These are phyloP conservation scores for Notolepis coatsorum DNA, from an alignment of 2,797 vertebrate species.

Conservation along the genomic window DNA sequence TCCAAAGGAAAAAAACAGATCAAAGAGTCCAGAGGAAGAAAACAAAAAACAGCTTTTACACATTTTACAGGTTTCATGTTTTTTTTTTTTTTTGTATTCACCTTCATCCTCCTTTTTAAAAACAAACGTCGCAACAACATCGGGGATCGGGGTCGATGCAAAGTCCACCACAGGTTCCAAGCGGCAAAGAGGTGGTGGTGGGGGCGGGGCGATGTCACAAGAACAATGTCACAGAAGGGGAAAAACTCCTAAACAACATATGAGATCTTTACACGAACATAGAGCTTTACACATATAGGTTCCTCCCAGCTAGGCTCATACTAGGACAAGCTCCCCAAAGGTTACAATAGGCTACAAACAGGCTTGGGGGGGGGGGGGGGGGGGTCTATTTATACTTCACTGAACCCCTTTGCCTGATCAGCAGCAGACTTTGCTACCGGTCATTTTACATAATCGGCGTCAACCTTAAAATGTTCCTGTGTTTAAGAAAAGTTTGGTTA, in stretches of 20 bases:
- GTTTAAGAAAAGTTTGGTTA: neutral
- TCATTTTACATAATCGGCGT: neutral
- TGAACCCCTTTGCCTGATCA: constrained; percentile 1
- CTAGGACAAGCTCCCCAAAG: constrained; percentile 28
- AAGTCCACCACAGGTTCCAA: constrained; percentile 62
- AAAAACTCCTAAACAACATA: constrained; percentile 67
- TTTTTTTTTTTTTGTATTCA: constrained; percentile 36
- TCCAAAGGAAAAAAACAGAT: constrained; percentile 75
- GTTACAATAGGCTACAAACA: constrained; percentile 26
- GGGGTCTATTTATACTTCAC: constrained; percentile 6
- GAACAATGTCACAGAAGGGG: constrained; percentile 71
- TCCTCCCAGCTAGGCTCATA: constrained; percentile 52
- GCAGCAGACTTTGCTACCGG: neutral
- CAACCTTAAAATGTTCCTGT: neutral
- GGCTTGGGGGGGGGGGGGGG: no score
- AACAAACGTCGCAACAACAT: constrained; percentile 71
- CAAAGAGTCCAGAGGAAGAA: constrained; percentile 68
- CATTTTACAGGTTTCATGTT: constrained; percentile 76
- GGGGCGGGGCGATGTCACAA: constrained; percentile 63
- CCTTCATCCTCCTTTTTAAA: constrained; percentile 61
- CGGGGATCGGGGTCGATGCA: constrained; percentile 61
- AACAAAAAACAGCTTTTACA: constrained; percentile 64
- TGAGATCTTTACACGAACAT: constrained; percentile 73
- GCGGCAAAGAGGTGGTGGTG: neutral
- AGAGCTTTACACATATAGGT: constrained; percentile 68